Base-by-base conservation (phyloP, 64 coral and sea anemone species). In the Orbicella faveolata region DNA sequence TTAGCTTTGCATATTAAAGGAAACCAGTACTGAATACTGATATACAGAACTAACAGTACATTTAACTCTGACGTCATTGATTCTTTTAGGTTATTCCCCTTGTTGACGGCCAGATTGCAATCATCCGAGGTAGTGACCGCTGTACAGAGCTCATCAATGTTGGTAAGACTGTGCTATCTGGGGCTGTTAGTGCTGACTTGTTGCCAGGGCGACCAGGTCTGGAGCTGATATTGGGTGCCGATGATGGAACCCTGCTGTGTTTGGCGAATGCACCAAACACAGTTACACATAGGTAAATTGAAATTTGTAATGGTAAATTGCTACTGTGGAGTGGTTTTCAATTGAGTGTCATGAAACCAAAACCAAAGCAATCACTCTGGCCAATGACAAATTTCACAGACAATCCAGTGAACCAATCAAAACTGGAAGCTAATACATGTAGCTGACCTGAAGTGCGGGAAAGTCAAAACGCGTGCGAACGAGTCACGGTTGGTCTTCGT, bases 61-160 rank as follows among this genome's bases (percentile, higher is more conserved):
- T 69, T 18, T 21, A 19, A 41, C 7, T 33, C 19, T 76, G 74
- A 76, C 37, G 4, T 34, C 17, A 37, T 11, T 37, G 5, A 5
- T 18, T 87, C 11, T 70, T 70, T 78, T 34, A 92, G 90, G 36
- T 92, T 0, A 37, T 92, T 36, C 90, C 90, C 36, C 90, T 92
- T 73, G 59, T 92, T 75, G 75, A 92, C 52, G 83, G 90, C 6
- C 75, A 79, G 48, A 78, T 92, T 36, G 90, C 90, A 52, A 87
- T 92, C 63, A 92, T 92, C 12, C 65, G 83, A 63, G 90, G 90
- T n/a, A 92, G 30, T 62, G 90, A 92, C 74, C 90, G 62, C 25
- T 92, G 90, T 19, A 76, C 90, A 79, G 90, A 92, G 19, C 53
- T 92, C 74, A 87, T 92, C 74, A 82, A 36, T 53, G 85, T 77